Conservation (phyloP, 1,140 invertebrate species). For the Microplitis demolitor region DNA sequence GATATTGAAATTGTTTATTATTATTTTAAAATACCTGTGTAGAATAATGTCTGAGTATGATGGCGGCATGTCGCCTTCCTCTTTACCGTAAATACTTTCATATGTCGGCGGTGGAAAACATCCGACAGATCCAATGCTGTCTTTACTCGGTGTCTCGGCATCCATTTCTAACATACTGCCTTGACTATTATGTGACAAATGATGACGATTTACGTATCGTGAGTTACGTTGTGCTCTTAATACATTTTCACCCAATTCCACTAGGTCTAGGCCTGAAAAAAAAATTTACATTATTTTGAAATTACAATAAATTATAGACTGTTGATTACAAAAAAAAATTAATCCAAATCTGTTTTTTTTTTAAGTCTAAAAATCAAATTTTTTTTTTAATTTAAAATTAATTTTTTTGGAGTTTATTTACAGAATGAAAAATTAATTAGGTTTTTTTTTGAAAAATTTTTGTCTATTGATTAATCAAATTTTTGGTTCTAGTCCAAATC, state of each 20-base stretch:
- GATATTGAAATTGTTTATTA: too few relatives aligned
- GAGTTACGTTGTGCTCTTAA: constrained; percentile 56
- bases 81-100: constrained; percentile 58
- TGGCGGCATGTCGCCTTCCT: constrained; percentile 53
- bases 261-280: constrained; percentile 58
- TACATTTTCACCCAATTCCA: constrained; percentile 62
- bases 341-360: too few relatives aligned
- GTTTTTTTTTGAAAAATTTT: too few relatives aligned
- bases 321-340: background rate
- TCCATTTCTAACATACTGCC: constrained; percentile 55
- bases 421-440: too few relatives aligned
- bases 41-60: constrained; percentile 57
- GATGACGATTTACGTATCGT: constrained; percentile 44
- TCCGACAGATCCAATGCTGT: constrained; percentile 50
- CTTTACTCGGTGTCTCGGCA: constrained; percentile 55
- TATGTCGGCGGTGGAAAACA: constrained; percentile 58
- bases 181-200: constrained; percentile 46
- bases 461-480: too few relatives aligned
- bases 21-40: constrained; percentile 41
- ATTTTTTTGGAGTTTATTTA: too few relatives aligned
- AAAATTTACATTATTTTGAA: background rate
- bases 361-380: too few relatives aligned
- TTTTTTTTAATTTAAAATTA: too few relatives aligned
- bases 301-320: background rate
- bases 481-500: too few relatives aligned